Base-by-base conservation (phyloP, 2,888 invertebrate species). In the Anoplius nigerrimus region DNA sequence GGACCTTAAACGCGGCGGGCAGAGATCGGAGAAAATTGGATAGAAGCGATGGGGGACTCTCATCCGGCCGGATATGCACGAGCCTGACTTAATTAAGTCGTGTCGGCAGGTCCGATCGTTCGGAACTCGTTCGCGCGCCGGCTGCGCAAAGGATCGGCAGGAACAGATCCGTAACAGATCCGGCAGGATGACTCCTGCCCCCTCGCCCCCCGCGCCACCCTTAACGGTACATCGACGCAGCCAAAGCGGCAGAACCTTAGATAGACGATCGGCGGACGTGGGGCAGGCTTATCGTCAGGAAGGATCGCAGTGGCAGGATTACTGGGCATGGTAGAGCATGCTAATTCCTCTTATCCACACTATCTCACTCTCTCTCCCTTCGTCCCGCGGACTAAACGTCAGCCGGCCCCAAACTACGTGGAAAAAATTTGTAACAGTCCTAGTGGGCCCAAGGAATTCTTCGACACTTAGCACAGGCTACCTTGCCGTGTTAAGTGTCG, bases 301-400 rank as follows among this genome's bases (percentile, higher is more conserved):
- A 64, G 72, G 57, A 65, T 69, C 69, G 53, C 72, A 65, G 22
- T 71, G 70, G 69, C 71, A 72, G 52, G 72, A 73, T 34, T 70
- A 67, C 67, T 76, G 75, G 73, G 69, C 75, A 60, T 68, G 82
- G 79, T 82, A 80, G 48, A 45, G 54, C 42, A 53, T 52, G 60
- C 56, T 34, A 46, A 66, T 70, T 43, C 59, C 55, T 62, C 43
- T 57, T 58, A 51, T 16, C 27, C 15, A 20, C 60, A 13, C 24
- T 52, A 53, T 8, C 24, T n/a, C 4, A 6, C 6, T 2, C 27
- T 27, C 27, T 27, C 27, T n/a, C n/a, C n/a, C n/a, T n/a, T n/a
- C n/a, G n/a, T n/a, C n/a, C n/a, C n/a, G n/a, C n/a, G 6, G 27
- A 27, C 4, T 6, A 6, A 27, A 27, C 6, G 27, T 27, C 27